Percentiles rank a stretch among this genome's conserved stretches.
Evolutionary conservation across 2,888 invertebrate species (phyloP).

Genomic region (Polydrusus tereticollis): DNA sequence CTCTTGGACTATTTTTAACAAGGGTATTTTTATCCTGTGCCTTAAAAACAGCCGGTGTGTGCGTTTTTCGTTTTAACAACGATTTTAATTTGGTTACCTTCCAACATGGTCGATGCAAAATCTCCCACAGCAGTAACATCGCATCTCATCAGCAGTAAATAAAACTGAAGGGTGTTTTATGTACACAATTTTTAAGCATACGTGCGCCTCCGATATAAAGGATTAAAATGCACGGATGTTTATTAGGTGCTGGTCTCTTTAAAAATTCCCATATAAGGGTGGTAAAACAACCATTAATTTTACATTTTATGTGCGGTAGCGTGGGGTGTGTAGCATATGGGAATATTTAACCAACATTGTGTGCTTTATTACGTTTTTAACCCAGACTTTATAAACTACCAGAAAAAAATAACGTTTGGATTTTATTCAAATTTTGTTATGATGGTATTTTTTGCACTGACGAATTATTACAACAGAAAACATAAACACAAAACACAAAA

Average conservation of each 20-base stretch:
- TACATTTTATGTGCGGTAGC: conserved; percentile 20
- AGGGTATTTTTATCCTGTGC: too few species aligned
- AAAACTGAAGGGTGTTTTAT: neutral
- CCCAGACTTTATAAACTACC: neutral
- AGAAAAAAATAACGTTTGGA: too few species aligned
- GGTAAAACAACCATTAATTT: conserved; percentile 29
- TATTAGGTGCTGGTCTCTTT: conserved; percentile 18
- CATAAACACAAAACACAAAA: too few species aligned
- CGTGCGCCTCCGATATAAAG: neutral
- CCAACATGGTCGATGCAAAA: neutral
- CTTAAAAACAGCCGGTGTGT: too few species aligned
- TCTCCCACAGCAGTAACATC: neutral
- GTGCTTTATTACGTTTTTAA: neutral
- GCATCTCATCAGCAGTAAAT: conserved; percentile 7
- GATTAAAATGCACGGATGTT: conserved; percentile 9
- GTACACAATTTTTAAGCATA: neutral
- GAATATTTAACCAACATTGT: conserved; percentile 5
- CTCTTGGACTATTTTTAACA: too few species aligned
- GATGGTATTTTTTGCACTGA: too few species aligned
- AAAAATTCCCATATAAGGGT: conserved; percentile 20
- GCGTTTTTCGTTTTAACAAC: neutral
- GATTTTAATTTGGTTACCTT: too few species aligned
- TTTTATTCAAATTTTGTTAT: too few species aligned
- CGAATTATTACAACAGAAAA: too few species aligned
- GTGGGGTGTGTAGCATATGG: neutral